Evolutionary conservation across 2,797 vertebrate species (phyloP), one percentile per base, ranked within the genome.

Genomic region (Decapterus maruadsi): DNA sequence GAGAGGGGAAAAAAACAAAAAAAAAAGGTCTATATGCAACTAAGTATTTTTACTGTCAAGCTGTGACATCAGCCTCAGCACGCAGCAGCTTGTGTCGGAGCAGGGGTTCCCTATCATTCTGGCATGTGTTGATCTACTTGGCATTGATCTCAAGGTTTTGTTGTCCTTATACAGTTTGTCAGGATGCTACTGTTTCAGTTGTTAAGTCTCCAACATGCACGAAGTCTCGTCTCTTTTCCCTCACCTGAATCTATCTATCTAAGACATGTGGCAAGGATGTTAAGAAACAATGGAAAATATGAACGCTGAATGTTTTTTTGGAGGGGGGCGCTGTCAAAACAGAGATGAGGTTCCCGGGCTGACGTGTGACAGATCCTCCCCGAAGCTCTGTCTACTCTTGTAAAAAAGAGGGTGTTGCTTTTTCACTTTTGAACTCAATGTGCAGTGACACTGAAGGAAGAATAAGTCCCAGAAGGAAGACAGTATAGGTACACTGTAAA

Each of bases 341-440:
- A 69, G 36, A 75, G 71, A 45, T 42, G 46, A 73, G 54, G 64
- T 45, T 87, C 72, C 75, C 75, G 83, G 82, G 74, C 80, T 85
- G 87, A 89, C 70, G 65, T 77, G 55, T 82, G 81, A 84, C 83
- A 81, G 72, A 85, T 54, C 16, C 68, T 78, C 72, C 85, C 84
- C 51, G 57, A 60, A 84, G 83, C 79, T 70, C 79, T 81, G 79
- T 88, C 85, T 80, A 42, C 71, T 82, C 68, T 61, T 68, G 31
- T 6, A 26, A 68, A 73, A 73, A 69, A 74, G 63, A 61, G 70
- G 36, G 65, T 62, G 81, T 67, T 80, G 72, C 68, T 74, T 78
- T 78, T 71, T 78, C 22, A 13, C 38, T 53, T 89, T 72, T 84
- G 46, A 84, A 73, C 54, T 63, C 38, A 36, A 73, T 78, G 42